These are phyloP conservation scores for Drosophila kokeensis DNA, from an alignment of 2,888 invertebrate species.

Conservation along the genomic window DNA sequence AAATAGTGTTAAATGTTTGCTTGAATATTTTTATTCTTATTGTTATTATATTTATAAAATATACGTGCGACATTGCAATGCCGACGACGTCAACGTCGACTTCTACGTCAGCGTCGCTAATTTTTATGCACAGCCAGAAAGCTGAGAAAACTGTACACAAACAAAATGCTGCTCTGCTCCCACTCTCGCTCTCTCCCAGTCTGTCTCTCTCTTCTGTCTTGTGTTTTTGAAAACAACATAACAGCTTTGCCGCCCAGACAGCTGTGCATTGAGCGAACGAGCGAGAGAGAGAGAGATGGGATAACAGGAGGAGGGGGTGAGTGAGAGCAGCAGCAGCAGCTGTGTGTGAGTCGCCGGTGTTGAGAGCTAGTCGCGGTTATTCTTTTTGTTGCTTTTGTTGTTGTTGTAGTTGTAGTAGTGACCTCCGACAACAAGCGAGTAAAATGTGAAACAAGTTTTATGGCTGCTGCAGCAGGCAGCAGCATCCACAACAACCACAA, in stretches of 20 bases:
- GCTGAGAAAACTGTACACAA: constrained; percentile 74
- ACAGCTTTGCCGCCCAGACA: constrained; percentile 59
- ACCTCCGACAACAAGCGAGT: constrained; percentile 75
- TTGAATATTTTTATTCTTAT: constrained; percentile 35
- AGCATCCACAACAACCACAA: constrained; percentile 42
- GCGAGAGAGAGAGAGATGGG: constrained; percentile 11
- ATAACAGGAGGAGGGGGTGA: constrained; percentile 18
- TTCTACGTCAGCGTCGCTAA: constrained; percentile 27
- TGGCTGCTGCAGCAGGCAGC: constrained; percentile 37
- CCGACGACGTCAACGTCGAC: constrained; percentile 19
- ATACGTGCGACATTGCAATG: constrained; percentile 68
- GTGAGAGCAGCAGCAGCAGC: constrained; percentile 53
- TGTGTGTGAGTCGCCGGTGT: constrained; percentile 51
- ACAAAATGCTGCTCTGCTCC: constrained; percentile 7
- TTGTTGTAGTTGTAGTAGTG: constrained; percentile 57
- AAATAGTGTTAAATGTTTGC: constrained; percentile 44
- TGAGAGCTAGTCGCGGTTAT: constrained; percentile 27
- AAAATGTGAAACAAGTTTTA: constrained; percentile 70
- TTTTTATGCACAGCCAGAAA: constrained; percentile 61
- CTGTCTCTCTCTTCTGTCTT: constrained; percentile 4
- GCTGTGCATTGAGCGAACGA: constrained; percentile 53
- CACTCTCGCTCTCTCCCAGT: constrained; percentile 1
- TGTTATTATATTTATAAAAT: constrained; percentile 43
- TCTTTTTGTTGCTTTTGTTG: constrained; percentile 34
- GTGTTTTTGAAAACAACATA: constrained; percentile 54